Base-by-base conservation (phyloP, 2,888 invertebrate genomes). In the Diplolepis rosae region DNA sequence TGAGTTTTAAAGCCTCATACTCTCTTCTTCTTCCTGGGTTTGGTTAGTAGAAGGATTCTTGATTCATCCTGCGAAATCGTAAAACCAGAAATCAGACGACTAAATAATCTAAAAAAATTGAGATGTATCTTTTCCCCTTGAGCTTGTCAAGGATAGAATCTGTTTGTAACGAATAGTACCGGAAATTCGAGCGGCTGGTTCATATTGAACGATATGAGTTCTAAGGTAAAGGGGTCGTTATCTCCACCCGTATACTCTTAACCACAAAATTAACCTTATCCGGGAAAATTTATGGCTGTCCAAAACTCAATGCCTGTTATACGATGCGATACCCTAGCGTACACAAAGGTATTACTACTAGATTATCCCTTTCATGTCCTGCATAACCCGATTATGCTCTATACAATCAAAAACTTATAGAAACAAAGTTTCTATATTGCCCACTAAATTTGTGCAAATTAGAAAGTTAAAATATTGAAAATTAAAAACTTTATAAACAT, bases 51-150 rank as follows among this genome's bases (percentile, higher is more conserved):
- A 72, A 66, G 56, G 39, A 74, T 67, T 72, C 52, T 22, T 69
- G 67, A 77, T 71, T 70, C 71, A 72, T 75, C 75, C 68, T 67
- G 68, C 74, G 73, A 54, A 71, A 68, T 68, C 71, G 68, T 48
- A 39, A 71, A 52, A 48, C 68, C 28, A 65, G 69, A 75, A 77
- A 77, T 77, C 75, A 70, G 77, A 75, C 72, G 77, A n/a, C 24
- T 61, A 39, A 61, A n/a, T n/a, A n/a, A 61, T 61, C 39, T 61
- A 24, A 3, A 24, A 39, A 61, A 61, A 24, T 61, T 61, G 45
- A 74, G 74, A 71, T 77, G 72, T 73, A 74, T 74, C 72, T 73
- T 45, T 22, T 48, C 22, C 24, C 39, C 61, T 39, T 27, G 39
- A 61, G 61, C 6, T 61, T 24, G 24, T 22, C 6, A n/a, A 61